Evolutionary conservation across 2,113 vertebrate species (phyloP).

Genomic region (human (Homo sapiens)): GRCh38 chr5:173754501-173755000

Average conservation of each 20-base stretch:
- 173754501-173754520: neutral
- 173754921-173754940: neutral
- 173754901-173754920: neutral
- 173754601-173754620: neutral
- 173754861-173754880: neutral
- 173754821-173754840: neutral
- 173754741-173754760: neutral
- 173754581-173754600: neutral
- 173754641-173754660: too few relatives aligned
- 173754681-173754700: neutral
- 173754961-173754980: neutral
- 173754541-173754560: neutral
- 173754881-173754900: neutral
- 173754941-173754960: neutral
- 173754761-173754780: neutral
- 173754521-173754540: neutral
- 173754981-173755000: neutral
- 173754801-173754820: neutral
- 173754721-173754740: neutral
- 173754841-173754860: neutral
- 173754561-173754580: neutral
- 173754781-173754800: neutral
- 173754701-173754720: neutral
- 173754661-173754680: neutral
- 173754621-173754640: too few relatives aligned